A percentile compares a stretch with the other conserved stretches of the same genome.
Evolutionary conservation across 2,888 invertebrate species (phyloP).

Genomic region (Habroteleia sp.): DNA sequence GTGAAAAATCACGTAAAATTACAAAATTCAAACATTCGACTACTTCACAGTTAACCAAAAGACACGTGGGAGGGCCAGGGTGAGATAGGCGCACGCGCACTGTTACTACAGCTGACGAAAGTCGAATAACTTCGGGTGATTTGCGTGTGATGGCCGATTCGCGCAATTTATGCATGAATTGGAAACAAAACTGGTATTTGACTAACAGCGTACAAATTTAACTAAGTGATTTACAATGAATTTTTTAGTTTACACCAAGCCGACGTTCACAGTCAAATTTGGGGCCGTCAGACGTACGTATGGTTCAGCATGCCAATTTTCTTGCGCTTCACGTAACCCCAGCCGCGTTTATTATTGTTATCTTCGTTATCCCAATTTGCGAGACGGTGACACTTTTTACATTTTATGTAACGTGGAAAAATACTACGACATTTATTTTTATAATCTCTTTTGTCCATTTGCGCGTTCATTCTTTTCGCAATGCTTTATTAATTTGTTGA

Average conservation of each 20-base stretch:
- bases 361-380: too few species aligned
- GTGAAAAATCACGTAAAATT: too few species aligned
- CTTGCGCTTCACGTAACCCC: neutral
- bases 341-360: constrained; percentile 25
- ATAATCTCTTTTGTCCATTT: too few species aligned
- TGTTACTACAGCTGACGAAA: constrained; percentile 31
- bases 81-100: too few species aligned
- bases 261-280: constrained; percentile 29
- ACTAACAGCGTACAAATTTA: neutral
- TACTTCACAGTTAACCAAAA: too few species aligned
- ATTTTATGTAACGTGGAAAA: too few species aligned
- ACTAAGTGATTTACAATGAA: constrained; percentile 24
- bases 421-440: too few species aligned
- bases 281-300: constrained; percentile 30
- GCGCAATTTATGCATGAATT: constrained; percentile 15
- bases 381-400: too few species aligned
- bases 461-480: too few species aligned
- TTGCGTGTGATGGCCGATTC: constrained; percentile 45
- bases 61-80: too few species aligned
- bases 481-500: too few species aligned
- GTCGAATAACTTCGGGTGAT: constrained; percentile 17
- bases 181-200: constrained; percentile 3
- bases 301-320: neutral
- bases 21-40: too few species aligned
- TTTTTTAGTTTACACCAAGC: constrained; percentile 34